A percentile compares a stretch with the other conserved stretches of the same genome.
Conservation (phyloP, 2,797 vertebrate species). For the Hippopotamyrus pictus region DNA sequence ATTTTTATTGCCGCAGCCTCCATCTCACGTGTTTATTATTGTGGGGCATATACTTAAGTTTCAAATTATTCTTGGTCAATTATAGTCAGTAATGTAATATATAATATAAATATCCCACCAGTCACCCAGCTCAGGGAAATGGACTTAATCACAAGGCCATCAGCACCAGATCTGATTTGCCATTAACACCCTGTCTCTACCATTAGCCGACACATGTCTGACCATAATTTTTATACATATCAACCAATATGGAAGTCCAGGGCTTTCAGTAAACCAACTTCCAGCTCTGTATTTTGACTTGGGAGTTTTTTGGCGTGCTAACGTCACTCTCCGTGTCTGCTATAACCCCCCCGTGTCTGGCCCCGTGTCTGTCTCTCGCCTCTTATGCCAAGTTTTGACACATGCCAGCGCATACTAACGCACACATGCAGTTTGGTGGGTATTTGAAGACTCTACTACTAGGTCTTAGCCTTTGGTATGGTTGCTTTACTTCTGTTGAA, state of each 20-base stretch:
- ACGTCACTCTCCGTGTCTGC: not conserved
- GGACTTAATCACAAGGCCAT: not conserved
- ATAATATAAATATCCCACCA: not conserved
- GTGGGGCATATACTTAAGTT: not conserved
- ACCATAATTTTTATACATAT: not conserved
- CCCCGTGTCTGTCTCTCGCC: not conserved
- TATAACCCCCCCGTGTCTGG: not conserved
- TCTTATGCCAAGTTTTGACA: not conserved
- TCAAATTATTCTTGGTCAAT: not conserved
- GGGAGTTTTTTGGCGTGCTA: not conserved
- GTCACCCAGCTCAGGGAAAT: not conserved
- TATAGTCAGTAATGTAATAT: not conserved
- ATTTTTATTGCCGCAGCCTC: not conserved
- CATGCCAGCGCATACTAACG: not conserved
- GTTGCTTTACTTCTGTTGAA: not conserved
- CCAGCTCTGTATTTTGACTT: not conserved
- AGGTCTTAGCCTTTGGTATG: not conserved
- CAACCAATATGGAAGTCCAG: not conserved
- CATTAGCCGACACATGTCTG: not conserved
- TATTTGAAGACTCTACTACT: not conserved
- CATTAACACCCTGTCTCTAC: not conserved
- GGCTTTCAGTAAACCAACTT: not conserved
- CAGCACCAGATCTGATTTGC: not conserved
- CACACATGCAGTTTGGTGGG: not conserved
- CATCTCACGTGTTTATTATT: not conserved